Evolutionary conservation across 1,140 invertebrate species (phyloP), one percentile per base, ranked within the genome.

Genomic region (Brachystomella parvula): DNA sequence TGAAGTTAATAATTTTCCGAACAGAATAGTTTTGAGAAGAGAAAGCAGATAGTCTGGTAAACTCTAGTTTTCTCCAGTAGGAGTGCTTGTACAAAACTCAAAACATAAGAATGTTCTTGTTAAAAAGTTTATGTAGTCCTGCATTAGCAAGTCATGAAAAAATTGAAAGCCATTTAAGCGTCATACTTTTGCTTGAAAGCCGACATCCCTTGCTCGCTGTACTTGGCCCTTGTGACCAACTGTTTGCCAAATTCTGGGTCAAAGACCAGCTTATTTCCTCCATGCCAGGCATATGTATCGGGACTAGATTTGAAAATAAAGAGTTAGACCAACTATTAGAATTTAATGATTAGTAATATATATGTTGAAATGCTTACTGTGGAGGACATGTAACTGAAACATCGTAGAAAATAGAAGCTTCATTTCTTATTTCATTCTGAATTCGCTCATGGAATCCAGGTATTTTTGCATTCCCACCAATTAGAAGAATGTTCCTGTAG

Each of bases 391-490:
- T 6, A 6, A 53, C 49, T 19, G 49, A 53, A 15, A 53, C 49
- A 24, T 53, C 49, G 21, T 24, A 53, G 49, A 12, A 53, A 24
- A 15, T 15, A 17, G 49, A 15, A 24, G 49, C 6, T 24, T 53
- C 9, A 6, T 53, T 24, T 15, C 93, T 79, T 0, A 96, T 81
- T 77, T 96, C 94, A 47, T 84, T 70, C 63, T 85, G 85, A 56
- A 96, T 78, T 75, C 94, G 79, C 21, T 94, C 86, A 71, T 84
- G 80, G 76, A 97, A 95, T 35, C 92, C 92, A 0, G 88, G 85
- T 77, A 93, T 90, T 47, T 85, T 81, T 0, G 84, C 82, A 75
- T 88, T 94, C 1, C 96, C 96, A n/a, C 96, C 96, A 59, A 87
- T 89, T 12, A 98, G 80, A 32, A 98, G 76, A 69, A 99, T 93